Conservation (phyloP, 1,140 invertebrate genomes). For the Theocolax elegans region DNA sequence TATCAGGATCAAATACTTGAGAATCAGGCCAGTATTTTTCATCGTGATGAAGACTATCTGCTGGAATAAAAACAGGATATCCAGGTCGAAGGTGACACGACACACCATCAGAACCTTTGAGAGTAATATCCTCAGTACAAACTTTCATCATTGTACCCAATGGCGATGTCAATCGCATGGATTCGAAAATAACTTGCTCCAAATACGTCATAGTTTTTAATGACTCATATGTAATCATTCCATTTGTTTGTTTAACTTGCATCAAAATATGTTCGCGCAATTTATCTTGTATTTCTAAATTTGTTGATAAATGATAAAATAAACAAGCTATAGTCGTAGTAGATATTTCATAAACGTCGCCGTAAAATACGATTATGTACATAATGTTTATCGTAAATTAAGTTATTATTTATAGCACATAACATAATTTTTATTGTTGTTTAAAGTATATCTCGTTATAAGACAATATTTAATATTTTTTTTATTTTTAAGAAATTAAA, state of each 20-base stretch:
- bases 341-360: slow-evolving; percentile 68
- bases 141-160: slow-evolving; percentile 47
- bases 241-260: slow-evolving; percentile 66
- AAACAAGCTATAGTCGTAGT: slow-evolving; percentile 55
- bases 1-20: slow-evolving; percentile 74
- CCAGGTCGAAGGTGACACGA: slow-evolving; percentile 44
- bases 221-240: slow-evolving; percentile 70
- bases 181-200: slow-evolving; percentile 67
- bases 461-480: no score
- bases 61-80: slow-evolving; percentile 55
- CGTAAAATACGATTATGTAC: slow-evolving; percentile 53
- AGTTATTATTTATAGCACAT: no score
- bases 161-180: slow-evolving; percentile 57
- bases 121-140: slow-evolving; percentile 52
- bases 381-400: no score
- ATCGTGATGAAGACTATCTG: slow-evolving; percentile 64
- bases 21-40: slow-evolving; percentile 71
- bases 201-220: slow-evolving; percentile 71
- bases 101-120: slow-evolving; percentile 46
- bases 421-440: no score
- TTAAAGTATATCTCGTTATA: no score
- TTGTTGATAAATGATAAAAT: slow-evolving; percentile 54
- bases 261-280: slow-evolving; percentile 64
- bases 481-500: no score
- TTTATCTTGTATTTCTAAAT: slow-evolving; percentile 65